phyloP scores from a whole-genome alignment of 2,113 vertebrate species.

The Embiotoca jacksoni region DNA sequence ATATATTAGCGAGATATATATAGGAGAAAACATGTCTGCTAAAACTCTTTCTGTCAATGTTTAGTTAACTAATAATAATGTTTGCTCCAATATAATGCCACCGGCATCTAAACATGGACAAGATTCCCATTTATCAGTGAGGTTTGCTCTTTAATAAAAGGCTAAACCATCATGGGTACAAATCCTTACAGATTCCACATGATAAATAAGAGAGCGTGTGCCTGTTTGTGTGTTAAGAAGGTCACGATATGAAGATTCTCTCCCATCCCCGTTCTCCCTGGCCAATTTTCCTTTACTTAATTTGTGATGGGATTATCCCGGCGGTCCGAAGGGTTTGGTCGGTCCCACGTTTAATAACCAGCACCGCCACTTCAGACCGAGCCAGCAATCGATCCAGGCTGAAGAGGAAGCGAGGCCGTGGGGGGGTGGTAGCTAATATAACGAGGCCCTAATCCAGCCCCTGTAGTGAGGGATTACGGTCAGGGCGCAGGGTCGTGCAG shows the following conservation, averaged over 20 bases:
- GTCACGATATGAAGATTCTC: slow-evolving; percentile 60
- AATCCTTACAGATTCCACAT: slow-evolving; percentile 40
- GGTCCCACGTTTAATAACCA: slow-evolving; percentile 84
- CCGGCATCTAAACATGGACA: background rate
- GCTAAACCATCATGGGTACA: slow-evolving; percentile 9
- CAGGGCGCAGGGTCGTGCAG: slow-evolving; percentile 54
- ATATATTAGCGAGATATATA: too few species aligned
- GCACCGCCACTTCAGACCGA: slow-evolving; percentile 73
- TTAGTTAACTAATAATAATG: slow-evolving; percentile 13
- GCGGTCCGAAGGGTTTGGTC: slow-evolving; percentile 68
- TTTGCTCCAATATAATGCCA: slow-evolving; percentile 14
- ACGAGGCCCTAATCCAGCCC: slow-evolving; percentile 77
- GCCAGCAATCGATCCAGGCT: slow-evolving; percentile 80
- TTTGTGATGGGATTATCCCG: slow-evolving; percentile 82
- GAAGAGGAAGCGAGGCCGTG: slow-evolving; percentile 45
- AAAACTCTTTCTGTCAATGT: background rate
- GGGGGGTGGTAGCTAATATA: slow-evolving; percentile 71
- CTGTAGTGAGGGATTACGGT: slow-evolving; percentile 79
- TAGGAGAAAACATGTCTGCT: background rate
- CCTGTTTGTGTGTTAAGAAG: slow-evolving; percentile 59
- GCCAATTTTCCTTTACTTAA: slow-evolving; percentile 73
- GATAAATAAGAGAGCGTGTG: slow-evolving; percentile 40
- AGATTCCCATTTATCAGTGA: slow-evolving; percentile 14
- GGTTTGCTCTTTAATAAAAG: slow-evolving; percentile 30
- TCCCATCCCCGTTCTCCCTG: slow-evolving; percentile 30